Percentiles rank a stretch among this genome's conserved stretches.
Evolutionary conservation across 2,797 vertebrate genomes (phyloP).

Genomic region (Todus mexicanus): DNA sequence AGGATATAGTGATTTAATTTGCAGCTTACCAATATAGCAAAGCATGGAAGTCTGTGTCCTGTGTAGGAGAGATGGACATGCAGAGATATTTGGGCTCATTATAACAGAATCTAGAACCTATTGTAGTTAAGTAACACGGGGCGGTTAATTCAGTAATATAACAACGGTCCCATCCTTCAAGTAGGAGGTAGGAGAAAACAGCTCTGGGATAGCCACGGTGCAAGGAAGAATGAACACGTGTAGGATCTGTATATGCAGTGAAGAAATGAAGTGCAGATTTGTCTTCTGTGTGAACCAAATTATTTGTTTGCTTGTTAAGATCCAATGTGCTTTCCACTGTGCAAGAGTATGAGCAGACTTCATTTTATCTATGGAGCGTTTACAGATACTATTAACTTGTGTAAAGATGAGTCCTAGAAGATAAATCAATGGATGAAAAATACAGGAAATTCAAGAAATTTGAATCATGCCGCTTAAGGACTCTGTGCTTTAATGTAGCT

Average conservation of each 20-base stretch:
- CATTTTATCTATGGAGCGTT: background rate
- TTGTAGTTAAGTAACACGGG: background rate
- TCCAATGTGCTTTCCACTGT: background rate
- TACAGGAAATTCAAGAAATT: background rate
- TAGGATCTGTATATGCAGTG: background rate
- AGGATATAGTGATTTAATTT: background rate
- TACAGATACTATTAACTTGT: background rate
- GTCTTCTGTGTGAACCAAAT: background rate
- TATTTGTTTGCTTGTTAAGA: background rate
- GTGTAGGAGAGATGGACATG: background rate
- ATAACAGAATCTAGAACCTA: background rate
- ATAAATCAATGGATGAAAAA: background rate
- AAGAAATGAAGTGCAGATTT: background rate
- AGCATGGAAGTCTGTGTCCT: background rate
- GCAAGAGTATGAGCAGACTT: background rate
- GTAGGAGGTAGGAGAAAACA: background rate
- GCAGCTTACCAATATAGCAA: background rate
- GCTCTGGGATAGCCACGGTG: accelerated
- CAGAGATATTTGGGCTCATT: background rate
- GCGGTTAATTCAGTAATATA: background rate
- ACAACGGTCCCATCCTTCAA: background rate
- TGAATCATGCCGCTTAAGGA: background rate
- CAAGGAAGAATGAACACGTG: background rate
- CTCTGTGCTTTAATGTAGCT: background rate
- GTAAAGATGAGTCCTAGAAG: background rate